These are phyloP conservation scores for Oscheius sp. DNA, from an alignment of 2,888 invertebrate species.

Conservation along the genomic window DNA sequence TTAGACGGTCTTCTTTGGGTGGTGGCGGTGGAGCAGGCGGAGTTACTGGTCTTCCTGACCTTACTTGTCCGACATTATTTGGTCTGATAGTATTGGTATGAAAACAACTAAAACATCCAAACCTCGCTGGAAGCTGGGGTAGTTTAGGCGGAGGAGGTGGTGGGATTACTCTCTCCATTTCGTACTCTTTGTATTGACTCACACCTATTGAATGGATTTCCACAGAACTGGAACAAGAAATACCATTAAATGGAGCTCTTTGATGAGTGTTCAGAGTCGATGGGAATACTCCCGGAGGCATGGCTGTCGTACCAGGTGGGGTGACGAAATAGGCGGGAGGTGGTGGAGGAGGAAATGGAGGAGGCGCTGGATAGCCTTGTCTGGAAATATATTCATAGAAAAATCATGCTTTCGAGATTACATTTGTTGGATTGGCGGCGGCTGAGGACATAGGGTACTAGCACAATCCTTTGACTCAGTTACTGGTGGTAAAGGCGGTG, in stretches of 20 bases:
- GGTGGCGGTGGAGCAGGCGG: slow-evolving; percentile 10
- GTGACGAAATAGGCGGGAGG: too few species aligned
- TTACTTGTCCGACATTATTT: not conserved
- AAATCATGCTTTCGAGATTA: too few species aligned
- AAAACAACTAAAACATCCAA: not conserved
- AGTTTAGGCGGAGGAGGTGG: slow-evolving; percentile 37
- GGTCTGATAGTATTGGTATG: not conserved
- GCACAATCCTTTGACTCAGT: too few species aligned
- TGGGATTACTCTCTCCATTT: slow-evolving; percentile 8
- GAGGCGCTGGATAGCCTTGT: not conserved
- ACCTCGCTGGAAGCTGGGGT: not conserved
- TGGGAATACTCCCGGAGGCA: not conserved
- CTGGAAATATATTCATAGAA: not conserved
- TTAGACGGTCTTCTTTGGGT: slow-evolving; percentile 43
- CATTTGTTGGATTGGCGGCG: too few species aligned
- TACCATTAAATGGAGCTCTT: too few species aligned
- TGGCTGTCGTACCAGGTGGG: not conserved
- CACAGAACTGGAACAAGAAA: too few species aligned
- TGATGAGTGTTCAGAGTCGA: too few species aligned
- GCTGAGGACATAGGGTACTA: too few species aligned
- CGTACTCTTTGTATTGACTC: not conserved
- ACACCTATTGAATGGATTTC: too few species aligned
- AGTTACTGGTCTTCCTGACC: not conserved
- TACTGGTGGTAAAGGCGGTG: slow-evolving; percentile 26
- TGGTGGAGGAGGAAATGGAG: slow-evolving; percentile 4